Evolutionary conservation across 2,888 invertebrate genomes (phyloP).

Genomic region (Eupeodes luniger): DNA sequence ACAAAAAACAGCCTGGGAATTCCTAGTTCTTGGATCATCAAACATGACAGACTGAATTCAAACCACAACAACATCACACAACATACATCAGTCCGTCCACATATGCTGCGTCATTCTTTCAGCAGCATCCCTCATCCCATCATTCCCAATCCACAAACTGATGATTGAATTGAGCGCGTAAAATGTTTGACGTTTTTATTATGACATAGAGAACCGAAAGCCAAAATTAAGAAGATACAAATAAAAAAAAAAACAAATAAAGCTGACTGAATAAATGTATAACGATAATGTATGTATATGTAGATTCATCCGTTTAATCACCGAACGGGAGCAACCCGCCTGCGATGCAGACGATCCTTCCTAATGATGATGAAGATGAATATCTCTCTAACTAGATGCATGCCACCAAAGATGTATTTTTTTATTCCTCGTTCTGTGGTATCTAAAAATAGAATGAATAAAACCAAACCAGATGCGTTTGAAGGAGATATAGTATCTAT

Average conservation of each 20-base stretch:
- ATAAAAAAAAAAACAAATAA: constrained; percentile 10
- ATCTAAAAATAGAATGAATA: constrained; percentile 51
- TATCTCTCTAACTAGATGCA: constrained; percentile 61
- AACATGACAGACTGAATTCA: constrained; percentile 58
- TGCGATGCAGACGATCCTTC: constrained; percentile 47
- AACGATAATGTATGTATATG: constrained; percentile 12
- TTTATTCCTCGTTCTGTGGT: not conserved
- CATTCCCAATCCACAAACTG: constrained; percentile 22
- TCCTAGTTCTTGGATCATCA: constrained; percentile 46
- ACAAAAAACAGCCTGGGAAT: constrained; percentile 24
- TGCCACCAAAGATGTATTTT: constrained; percentile 68
- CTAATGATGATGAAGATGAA: constrained; percentile 74
- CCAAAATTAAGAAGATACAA: constrained; percentile 30
- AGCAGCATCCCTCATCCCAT: not conserved
- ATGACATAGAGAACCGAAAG: constrained; percentile 55
- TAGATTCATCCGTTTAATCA: constrained; percentile 66
- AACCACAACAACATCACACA: constrained; percentile 46
- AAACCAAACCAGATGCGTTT: constrained; percentile 55
- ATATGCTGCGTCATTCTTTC: not conserved
- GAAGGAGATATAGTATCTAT: not conserved
- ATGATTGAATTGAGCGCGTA: constrained; percentile 71
- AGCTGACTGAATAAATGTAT: constrained; percentile 17
- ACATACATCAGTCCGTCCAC: not conserved
- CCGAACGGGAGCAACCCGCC: constrained; percentile 35
- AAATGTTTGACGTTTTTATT: constrained; percentile 75